A percentile compares a stretch with the other conserved stretches of the same genome.
Evolutionary conservation across 2,797 vertebrate species (phyloP).

Genomic region (Orientallactaga sibirica): DNA sequence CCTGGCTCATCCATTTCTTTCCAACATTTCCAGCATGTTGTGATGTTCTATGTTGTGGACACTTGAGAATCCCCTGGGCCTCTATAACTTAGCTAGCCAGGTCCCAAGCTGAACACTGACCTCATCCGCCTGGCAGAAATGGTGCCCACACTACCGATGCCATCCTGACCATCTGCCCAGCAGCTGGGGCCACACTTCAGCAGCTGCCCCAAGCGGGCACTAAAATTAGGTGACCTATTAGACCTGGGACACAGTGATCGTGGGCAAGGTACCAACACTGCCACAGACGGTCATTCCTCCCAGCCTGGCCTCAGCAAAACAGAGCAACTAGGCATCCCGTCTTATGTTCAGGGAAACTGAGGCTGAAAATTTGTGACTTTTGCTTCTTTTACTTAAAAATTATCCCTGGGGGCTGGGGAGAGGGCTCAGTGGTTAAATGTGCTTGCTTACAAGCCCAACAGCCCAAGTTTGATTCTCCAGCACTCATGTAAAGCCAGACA

Average conservation of each 20-base stretch:
- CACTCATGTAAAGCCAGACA: too few relatives aligned
- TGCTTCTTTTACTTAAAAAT: background rate
- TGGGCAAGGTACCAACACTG: background rate
- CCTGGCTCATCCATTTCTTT: slow-evolving; percentile 40
- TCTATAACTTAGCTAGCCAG: slow-evolving; percentile 67
- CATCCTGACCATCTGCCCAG: slow-evolving; percentile 82
- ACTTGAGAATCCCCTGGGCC: slow-evolving; percentile 65
- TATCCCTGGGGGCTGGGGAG: background rate
- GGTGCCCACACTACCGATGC: slow-evolving; percentile 75
- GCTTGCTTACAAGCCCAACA: too few relatives aligned
- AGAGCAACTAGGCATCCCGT: background rate
- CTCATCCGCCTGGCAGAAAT: slow-evolving; percentile 81
- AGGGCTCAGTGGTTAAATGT: too few relatives aligned
- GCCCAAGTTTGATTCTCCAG: too few relatives aligned
- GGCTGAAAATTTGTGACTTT: background rate
- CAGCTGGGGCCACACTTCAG: slow-evolving; percentile 83
- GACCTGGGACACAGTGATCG: slow-evolving; percentile 74
- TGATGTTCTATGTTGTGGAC: slow-evolving; percentile 44
- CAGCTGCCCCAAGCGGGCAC: slow-evolving; percentile 80
- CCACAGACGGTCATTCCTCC: background rate
- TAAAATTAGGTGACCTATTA: slow-evolving; percentile 87
- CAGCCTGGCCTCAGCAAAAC: background rate
- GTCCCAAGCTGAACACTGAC: slow-evolving; percentile 79
- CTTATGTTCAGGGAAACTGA: background rate
- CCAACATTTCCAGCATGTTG: slow-evolving; percentile 44